A percentile compares a stretch with the other conserved stretches of the same genome.
These are phyloP conservation scores for Catajapyx aquilonaris DNA, from an alignment of 1,140 invertebrate genomes.

Conservation along the genomic window DNA sequence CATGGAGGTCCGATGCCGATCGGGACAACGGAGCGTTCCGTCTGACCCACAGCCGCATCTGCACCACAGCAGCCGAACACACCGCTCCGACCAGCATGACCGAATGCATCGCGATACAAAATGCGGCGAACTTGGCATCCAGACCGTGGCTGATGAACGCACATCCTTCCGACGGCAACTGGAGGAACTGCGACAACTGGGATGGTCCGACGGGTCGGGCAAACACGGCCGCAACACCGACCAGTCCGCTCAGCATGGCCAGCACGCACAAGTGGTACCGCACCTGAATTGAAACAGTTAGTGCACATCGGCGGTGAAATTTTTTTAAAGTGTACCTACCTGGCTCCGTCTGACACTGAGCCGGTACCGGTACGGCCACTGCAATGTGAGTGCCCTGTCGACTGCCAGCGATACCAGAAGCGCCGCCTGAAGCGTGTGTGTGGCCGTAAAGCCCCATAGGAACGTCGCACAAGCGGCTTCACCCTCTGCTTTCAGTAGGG, in stretches of 20 bases:
- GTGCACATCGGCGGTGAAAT: too few relatives aligned
- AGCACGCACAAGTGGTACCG: conserved; percentile 29
- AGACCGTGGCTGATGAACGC: conserved; percentile 23
- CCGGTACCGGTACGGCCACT: conserved; percentile 24
- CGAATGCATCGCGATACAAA: conserved; percentile 25
- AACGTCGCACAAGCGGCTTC: conserved; percentile 20
- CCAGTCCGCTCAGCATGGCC: conserved; percentile 23
- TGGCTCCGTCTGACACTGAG: conserved; percentile 26
- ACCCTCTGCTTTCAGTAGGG: conserved; percentile 21
- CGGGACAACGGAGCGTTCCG: neutral
- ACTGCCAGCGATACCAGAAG: conserved; percentile 27
- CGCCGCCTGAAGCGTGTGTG: conserved; percentile 29
- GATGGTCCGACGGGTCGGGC: conserved; percentile 17
- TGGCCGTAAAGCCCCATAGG: conserved; percentile 26
- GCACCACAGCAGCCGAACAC: conserved; percentile 13
- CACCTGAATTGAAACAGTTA: too few relatives aligned
- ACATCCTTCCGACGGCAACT: conserved; percentile 17
- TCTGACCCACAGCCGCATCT: conserved; percentile 7
- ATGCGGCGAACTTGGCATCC: conserved; percentile 25
- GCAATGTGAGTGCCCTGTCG: conserved; percentile 23
- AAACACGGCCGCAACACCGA: conserved; percentile 23
- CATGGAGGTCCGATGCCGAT: conserved; percentile 1
- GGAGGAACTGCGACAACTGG: conserved; percentile 7
- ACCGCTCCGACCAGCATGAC: conserved; percentile 20
- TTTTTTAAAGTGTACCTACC: too few relatives aligned